These are phyloP conservation scores for Holothuria leucospilota DNA, from an alignment of 53 echinoderm and acorn worm genomes.

Conservation along the genomic window DNA sequence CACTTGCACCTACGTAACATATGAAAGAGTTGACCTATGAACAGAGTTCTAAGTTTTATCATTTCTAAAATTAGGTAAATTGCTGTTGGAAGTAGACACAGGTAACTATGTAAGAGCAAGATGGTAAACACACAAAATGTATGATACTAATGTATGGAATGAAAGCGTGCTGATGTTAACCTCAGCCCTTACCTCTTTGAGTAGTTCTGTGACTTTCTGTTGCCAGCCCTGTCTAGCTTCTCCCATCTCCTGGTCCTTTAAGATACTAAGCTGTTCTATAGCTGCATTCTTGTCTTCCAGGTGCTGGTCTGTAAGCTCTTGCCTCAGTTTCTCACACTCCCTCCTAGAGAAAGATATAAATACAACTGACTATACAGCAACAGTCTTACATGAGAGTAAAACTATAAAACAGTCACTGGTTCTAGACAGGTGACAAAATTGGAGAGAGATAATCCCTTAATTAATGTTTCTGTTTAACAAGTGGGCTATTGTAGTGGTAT, in stretches of 20 bases:
- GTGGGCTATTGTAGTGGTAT: no score
- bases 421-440: background rate
- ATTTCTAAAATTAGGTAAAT: no score
- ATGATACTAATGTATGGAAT: no score
- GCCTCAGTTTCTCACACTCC: constrained; percentile 90
- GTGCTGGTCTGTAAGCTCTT: constrained; percentile 86
- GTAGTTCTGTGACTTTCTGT: constrained; percentile 78
- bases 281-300: constrained; percentile 86
- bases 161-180: no score
- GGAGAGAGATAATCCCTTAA: background rate
- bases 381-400: no score
- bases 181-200: constrained; percentile 68
- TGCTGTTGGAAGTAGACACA: no score
- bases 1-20: no score
- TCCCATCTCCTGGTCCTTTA: constrained; percentile 89
- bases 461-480: no score
- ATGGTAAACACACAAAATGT: no score
- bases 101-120: no score
- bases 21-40: no score
- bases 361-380: background rate
- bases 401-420: background rate
- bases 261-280: constrained; percentile 72
- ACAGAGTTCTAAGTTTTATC: no score
- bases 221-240: constrained; percentile 87
- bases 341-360: constrained; percentile 52